Evolutionary conservation across 2,888 invertebrate species (phyloP).

Genomic region (Cheilosia scutellata): DNA sequence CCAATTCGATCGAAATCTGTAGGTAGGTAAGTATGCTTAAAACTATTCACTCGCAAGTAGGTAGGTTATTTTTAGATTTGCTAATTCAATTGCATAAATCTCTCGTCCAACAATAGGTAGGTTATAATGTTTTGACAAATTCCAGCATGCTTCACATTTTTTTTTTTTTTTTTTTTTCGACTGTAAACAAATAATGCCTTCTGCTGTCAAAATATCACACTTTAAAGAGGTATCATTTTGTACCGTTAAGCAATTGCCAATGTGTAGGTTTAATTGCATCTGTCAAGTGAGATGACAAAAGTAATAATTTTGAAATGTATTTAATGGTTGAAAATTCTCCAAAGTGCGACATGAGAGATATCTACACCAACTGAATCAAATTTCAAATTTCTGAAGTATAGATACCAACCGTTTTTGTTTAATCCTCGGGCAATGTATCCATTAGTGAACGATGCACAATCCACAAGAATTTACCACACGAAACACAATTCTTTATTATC

Average conservation of each 20-base stretch:
- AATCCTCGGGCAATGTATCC: slow-evolving; percentile 63
- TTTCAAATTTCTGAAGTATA: slow-evolving; percentile 1
- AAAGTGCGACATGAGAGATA: background rate
- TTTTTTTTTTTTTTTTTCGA: slow-evolving; percentile 22
- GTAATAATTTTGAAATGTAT: slow-evolving; percentile 8
- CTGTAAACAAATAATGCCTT: background rate
- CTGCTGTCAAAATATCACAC: background rate
- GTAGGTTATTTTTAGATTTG: slow-evolving; percentile 40
- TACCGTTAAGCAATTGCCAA: background rate
- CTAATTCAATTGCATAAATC: slow-evolving; percentile 52
- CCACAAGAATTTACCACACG: slow-evolving; percentile 30
- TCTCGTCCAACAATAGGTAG: background rate
- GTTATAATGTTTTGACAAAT: slow-evolving; percentile 47
- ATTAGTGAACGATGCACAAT: slow-evolving; percentile 14
- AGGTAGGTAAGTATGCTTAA: slow-evolving; percentile 22
- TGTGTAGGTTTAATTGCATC: background rate
- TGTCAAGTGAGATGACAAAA: slow-evolving; percentile 14
- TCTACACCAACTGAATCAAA: slow-evolving; percentile 40
- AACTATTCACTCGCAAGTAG: slow-evolving; percentile 2
- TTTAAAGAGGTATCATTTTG: background rate
- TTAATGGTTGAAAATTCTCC: background rate
- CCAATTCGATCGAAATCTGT: slow-evolving; percentile 34
- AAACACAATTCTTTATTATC: slow-evolving; percentile 13
- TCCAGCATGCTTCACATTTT: slow-evolving; percentile 29
- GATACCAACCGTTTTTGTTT: slow-evolving; percentile 56